Percentiles rank a stretch among this genome's conserved stretches.
These are phyloP conservation scores for Melopsittacus undulatus DNA, from an alignment of 2,797 vertebrate species.

Conservation along the genomic window DNA sequence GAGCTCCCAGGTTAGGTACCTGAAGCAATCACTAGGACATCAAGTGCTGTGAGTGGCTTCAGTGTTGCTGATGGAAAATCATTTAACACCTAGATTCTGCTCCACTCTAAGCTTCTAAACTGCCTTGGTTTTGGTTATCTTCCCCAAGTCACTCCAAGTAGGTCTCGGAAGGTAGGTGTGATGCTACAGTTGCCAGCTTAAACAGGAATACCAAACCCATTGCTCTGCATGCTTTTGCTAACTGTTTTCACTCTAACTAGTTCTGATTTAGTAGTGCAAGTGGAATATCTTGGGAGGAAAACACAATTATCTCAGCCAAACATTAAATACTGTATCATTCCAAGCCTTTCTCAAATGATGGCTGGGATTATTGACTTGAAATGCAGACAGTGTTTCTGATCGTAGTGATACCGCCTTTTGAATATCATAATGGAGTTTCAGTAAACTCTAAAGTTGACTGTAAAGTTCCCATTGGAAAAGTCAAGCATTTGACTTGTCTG, in stretches of 20 bases:
- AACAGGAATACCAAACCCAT: background rate
- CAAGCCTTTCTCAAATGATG: background rate
- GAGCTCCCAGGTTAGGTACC: background rate
- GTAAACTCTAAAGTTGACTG: background rate
- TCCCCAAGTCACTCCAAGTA: background rate
- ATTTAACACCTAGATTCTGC: background rate
- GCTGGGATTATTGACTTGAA: background rate
- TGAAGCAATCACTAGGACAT: background rate
- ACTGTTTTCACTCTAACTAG: background rate
- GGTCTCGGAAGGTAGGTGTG: background rate
- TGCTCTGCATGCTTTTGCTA: background rate
- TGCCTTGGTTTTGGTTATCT: background rate
- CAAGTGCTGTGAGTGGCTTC: background rate
- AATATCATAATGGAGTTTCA: background rate
- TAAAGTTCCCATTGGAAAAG: background rate
- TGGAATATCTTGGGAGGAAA: background rate
- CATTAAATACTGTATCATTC: background rate
- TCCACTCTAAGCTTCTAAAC: background rate
- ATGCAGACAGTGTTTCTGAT: background rate
- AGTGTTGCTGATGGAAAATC: background rate
- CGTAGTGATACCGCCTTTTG: background rate
- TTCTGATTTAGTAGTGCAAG: background rate
- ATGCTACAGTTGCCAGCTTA: background rate
- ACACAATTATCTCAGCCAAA: background rate
- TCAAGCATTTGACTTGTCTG: background rate